Conservation (phyloP, 2,888 invertebrate genomes). For the Nephrotoma appendiculata region DNA sequence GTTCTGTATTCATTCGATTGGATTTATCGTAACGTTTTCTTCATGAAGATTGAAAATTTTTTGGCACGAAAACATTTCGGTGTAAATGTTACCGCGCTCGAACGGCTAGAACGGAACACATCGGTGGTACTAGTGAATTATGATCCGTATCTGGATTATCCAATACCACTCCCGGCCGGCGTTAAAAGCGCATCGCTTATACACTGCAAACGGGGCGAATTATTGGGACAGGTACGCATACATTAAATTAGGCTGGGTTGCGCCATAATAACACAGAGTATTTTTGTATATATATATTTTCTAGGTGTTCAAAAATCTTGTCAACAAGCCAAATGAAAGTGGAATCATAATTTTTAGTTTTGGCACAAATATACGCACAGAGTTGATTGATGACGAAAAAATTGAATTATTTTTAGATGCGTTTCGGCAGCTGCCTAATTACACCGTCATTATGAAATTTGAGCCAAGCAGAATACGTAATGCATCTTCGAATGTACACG, state of each 20-base stretch:
- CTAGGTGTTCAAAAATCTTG: not conserved
- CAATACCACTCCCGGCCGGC: conserved; percentile 4
- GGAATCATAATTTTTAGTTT: not conserved
- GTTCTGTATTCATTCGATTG: conserved; percentile 5
- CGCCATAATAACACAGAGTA: not conserved
- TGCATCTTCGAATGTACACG: conserved; percentile 5
- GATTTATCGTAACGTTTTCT: conserved; percentile 3
- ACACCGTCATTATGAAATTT: not conserved
- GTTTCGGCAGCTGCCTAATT: not conserved
- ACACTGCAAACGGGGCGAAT: conserved; percentile 1
- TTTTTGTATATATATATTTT: not conserved
- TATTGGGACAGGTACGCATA: not conserved
- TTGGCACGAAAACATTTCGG: conserved; percentile 1
- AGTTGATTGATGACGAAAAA: not conserved
- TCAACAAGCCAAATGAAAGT: not conserved
- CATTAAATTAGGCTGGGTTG: too few relatives aligned
- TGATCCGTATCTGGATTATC: conserved; percentile 8
- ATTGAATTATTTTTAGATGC: not conserved
- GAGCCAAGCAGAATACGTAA: conserved; percentile 6
- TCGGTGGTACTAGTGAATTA: conserved; percentile 6
- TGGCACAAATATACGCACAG: not conserved
- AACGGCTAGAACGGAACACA: conserved; percentile 3
- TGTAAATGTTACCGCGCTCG: not conserved
- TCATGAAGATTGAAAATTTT: conserved; percentile 8
- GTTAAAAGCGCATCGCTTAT: not conserved